These are phyloP conservation scores for Macrosteles quadrilineatus DNA, from an alignment of 1,140 invertebrate genomes.

Conservation along the genomic window DNA sequence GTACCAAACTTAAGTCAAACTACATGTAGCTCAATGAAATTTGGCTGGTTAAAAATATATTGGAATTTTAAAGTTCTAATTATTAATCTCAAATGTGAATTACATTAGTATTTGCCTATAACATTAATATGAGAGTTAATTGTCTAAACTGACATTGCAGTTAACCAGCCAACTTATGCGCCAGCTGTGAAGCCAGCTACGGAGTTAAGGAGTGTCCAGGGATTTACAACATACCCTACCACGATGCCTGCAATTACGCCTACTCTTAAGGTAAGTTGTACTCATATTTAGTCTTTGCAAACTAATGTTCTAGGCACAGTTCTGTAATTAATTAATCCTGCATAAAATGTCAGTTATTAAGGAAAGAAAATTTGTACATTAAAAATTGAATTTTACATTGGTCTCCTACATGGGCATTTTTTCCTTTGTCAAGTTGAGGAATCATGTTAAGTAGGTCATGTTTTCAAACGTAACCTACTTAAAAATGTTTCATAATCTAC, in stretches of 20 bases:
- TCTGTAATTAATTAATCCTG: not conserved
- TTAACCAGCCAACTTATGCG: conserved; percentile 1
- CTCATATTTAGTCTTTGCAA: not conserved
- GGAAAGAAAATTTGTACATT: not conserved
- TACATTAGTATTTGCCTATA: too few species aligned
- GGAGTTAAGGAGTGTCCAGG: not conserved
- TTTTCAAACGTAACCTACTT: too few species aligned
- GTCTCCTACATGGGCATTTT: not conserved
- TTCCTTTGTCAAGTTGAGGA: not conserved
- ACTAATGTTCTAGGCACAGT: not conserved
- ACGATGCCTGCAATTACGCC: conserved; percentile 28
- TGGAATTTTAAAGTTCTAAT: too few species aligned
- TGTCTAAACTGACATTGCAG: too few species aligned
- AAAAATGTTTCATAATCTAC: too few species aligned
- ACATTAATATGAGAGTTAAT: too few species aligned
- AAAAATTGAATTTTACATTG: not conserved
- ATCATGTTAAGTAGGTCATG: too few species aligned
- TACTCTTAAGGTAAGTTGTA: conserved; percentile 13
- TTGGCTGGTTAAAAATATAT: too few species aligned
- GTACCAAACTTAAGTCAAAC: too few species aligned
- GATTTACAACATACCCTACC: conserved; percentile 13
- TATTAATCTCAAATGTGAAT: too few species aligned
- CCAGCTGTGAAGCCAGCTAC: conserved; percentile 8
- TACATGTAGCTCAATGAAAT: too few species aligned
- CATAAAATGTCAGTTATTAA: not conserved